Conservation (phyloP, 2,113 vertebrate species). For the Oryzias celebensis region DNA sequence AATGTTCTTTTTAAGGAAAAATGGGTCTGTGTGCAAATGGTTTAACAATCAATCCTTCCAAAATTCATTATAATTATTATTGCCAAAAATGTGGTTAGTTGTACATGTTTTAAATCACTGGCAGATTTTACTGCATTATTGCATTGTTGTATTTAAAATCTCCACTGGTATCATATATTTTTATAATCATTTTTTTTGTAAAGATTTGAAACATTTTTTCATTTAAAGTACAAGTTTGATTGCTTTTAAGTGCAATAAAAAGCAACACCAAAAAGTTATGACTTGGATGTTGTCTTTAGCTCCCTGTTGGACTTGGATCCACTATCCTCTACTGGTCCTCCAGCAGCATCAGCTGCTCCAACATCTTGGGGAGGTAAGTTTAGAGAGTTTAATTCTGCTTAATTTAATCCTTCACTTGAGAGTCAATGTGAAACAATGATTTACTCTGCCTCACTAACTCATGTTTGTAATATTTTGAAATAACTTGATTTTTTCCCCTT, state of each 20-base stretch:
- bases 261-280: neutral
- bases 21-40: too few relatives aligned
- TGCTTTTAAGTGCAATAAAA: neutral
- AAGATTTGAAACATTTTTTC: neutral
- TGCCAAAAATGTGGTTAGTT: too few relatives aligned
- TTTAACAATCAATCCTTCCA: too few relatives aligned
- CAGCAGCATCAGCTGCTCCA: slow-evolving; percentile 75
- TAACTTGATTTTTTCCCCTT: slow-evolving; percentile 3
- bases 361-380: slow-evolving; percentile 92
- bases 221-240: neutral
- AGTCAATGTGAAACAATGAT: neutral
- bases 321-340: slow-evolving; percentile 79
- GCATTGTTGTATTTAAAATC: neutral
- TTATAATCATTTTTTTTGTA: too few relatives aligned
- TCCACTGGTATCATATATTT: neutral
- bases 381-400: neutral
- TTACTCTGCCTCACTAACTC: neutral
- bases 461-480: neutral
- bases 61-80: too few relatives aligned
- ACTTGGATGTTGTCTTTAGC: slow-evolving; percentile 54
- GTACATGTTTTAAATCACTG: neutral
- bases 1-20: too few relatives aligned
- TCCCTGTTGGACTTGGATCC: slow-evolving; percentile 95
- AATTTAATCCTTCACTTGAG: neutral
- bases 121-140: neutral